Evolutionary conservation across 2,888 invertebrate genomes (phyloP).

Genomic region (Xestobium rufovillosum): DNA sequence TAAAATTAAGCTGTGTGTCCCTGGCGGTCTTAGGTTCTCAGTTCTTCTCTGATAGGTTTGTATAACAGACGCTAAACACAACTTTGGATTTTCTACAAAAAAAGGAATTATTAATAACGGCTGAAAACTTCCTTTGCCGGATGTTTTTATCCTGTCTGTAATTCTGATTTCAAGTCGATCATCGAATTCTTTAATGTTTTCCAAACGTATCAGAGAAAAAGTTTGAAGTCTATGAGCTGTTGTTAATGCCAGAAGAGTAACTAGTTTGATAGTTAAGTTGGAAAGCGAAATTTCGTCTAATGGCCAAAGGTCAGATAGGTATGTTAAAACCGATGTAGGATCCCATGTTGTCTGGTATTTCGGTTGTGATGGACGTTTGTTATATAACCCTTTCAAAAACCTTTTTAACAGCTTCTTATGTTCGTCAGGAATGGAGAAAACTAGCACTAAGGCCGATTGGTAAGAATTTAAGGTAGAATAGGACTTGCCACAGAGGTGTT

Average conservation of each 20-base stretch:
- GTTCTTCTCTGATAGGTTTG: conserved; percentile 7
- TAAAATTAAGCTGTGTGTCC: conserved; percentile 5
- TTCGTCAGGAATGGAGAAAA: not conserved
- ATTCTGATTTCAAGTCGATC: conserved; percentile 7
- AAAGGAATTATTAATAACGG: conserved; percentile 6
- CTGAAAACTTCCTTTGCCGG: conserved; percentile 2
- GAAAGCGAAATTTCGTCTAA: not conserved
- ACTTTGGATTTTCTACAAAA: conserved; percentile 7
- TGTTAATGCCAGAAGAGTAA: conserved; percentile 1
- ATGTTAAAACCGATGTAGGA: not conserved
- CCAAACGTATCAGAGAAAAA: not conserved
- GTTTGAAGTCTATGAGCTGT: not conserved
- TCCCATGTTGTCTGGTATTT: not conserved
- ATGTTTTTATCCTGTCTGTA: conserved; percentile 9
- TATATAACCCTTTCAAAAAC: not conserved
- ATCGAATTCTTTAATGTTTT: not conserved
- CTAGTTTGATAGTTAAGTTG: conserved; percentile 1
- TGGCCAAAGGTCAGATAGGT: not conserved
- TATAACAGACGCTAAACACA: conserved; percentile 9
- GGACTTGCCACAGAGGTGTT: not conserved
- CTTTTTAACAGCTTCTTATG: conserved; percentile 1
- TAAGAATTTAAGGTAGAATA: conserved; percentile 1
- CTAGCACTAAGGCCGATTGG: not conserved
- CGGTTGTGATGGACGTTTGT: not conserved
- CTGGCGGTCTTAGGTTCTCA: conserved; percentile 5